Evolutionary conservation across 2,888 invertebrate species (phyloP), one percentile per base, ranked within the genome.

Genomic region (Phasia obesa): DNA sequence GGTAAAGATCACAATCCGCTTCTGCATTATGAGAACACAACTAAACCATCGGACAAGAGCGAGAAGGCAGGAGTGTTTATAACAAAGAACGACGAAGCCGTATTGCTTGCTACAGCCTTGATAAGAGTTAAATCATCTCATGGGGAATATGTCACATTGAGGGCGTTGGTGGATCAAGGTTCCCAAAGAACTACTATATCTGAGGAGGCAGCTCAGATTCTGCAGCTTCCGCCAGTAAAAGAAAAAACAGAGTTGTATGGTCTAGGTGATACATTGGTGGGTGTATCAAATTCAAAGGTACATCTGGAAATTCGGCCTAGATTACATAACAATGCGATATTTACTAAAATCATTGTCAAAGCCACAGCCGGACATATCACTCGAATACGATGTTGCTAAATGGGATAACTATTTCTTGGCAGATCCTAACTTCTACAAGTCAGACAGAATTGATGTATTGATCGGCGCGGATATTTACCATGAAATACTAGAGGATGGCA

Each of bases 371-470:
- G n/a, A n/a, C n/a, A n/a, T n/a, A n/a, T n/a, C n/a, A n/a, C n/a
- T n/a, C n/a, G n/a, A n/a, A n/a, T n/a, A n/a, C n/a, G n/a, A n/a
- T n/a, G n/a, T n/a, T n/a, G n/a, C n/a, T n/a, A n/a, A 71, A 57
- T 81, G 69, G 60, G 60, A 51, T 9, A 55, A 55, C 27, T 27
- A 55, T 6, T n/a, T 27, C 27, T n/a, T 55, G 27, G 55, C 55
- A 27, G 55, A 55, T 55, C 55, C 55, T n/a, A 27, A 15, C 27
- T 55, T 27, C 5, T 27, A 55, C 27, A 55, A 55, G 27, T 55
- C 55, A 59, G 59, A 59, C 19, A 59, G 35, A 38, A 19, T 59
- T 59, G 59, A 38, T 59, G 21, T 59, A 9, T 21, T 59, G 23
- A 59, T 84, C 55, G 71, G 65, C 9, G 67, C 71, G 17, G 35